phyloP scores from a whole-genome alignment of 2,113 vertebrate species.

The Ellobius talpinus region DNA sequence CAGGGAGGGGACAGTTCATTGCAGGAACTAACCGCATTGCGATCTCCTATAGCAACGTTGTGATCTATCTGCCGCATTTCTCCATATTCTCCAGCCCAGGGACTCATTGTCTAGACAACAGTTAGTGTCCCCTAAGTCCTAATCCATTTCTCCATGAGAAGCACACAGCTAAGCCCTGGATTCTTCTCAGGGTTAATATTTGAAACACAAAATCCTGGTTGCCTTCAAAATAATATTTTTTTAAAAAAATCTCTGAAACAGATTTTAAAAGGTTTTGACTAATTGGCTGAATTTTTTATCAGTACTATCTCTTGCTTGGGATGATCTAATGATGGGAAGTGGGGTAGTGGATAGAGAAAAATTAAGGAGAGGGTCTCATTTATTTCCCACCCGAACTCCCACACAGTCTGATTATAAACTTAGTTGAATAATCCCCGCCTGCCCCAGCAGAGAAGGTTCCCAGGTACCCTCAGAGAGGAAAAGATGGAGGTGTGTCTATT shows the following conservation, averaged over 20 bases:
- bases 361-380: neutral
- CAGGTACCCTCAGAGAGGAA: neutral
- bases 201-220: neutral
- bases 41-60: neutral
- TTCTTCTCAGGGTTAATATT: neutral
- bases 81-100: neutral
- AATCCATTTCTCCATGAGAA: neutral
- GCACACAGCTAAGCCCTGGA: neutral
- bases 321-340: conserved; percentile 6
- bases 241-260: neutral
- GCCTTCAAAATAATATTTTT: neutral
- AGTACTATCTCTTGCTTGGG: neutral
- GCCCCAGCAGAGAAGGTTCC: neutral
- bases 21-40: neutral
- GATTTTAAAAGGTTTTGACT: neutral
- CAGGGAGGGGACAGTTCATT: neutral
- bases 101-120: neutral
- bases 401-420: neutral
- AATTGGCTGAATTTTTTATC: neutral
- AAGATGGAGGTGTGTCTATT: neutral
- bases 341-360: neutral
- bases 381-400: neutral
- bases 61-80: neutral
- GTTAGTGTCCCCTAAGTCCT: neutral
- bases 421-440: neutral